Evolutionary conservation across 2,797 vertebrate genomes (phyloP).

Genomic region (Lophius americanus): DNA sequence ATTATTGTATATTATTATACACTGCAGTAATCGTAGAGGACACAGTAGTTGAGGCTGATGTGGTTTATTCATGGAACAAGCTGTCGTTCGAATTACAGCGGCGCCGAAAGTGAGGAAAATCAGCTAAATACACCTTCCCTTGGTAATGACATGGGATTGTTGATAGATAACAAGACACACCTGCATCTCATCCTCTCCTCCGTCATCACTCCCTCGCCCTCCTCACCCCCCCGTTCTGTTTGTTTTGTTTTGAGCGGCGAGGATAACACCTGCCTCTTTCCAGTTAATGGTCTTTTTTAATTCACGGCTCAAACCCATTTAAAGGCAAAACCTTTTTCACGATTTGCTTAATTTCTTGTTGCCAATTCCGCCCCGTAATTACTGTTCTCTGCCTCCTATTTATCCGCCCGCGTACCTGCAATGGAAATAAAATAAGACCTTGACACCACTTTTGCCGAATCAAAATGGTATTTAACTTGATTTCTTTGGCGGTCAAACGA

Average conservation of each 20-base stretch:
- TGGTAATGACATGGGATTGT: conserved; percentile 72
- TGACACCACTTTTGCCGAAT: conserved; percentile 84
- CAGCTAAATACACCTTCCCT: conserved; percentile 62
- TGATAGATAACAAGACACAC: conserved; percentile 68
- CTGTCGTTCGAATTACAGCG: conserved; percentile 44
- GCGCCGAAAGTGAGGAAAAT: conserved; percentile 57
- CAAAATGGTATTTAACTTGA: conserved; percentile 89
- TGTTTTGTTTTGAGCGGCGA: conserved; percentile 78
- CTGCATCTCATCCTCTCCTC: conserved; percentile 53
- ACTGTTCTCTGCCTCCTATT: conserved; percentile 81
- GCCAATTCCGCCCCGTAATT: conserved; percentile 86
- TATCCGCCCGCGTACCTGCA: conserved; percentile 85
- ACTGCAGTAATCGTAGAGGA: conserved; percentile 15
- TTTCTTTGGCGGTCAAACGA: conserved; percentile 85
- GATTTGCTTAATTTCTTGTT: conserved; percentile 88
- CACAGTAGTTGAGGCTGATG: conserved; percentile 14
- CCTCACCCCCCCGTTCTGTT: conserved; percentile 46
- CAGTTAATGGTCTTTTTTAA: conserved; percentile 87
- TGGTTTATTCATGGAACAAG: conserved; percentile 59
- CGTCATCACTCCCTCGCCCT: conserved; percentile 9
- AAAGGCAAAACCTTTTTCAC: conserved; percentile 83
- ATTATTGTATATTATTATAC: background rate
- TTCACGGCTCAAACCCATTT: conserved; percentile 86
- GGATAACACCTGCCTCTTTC: conserved; percentile 81
- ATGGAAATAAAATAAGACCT: conserved; percentile 83